Evolutionary conservation across 2,797 vertebrate species (phyloP), one percentile per base, ranked within the genome.

Genomic region (Gouania willdenowi): DNA sequence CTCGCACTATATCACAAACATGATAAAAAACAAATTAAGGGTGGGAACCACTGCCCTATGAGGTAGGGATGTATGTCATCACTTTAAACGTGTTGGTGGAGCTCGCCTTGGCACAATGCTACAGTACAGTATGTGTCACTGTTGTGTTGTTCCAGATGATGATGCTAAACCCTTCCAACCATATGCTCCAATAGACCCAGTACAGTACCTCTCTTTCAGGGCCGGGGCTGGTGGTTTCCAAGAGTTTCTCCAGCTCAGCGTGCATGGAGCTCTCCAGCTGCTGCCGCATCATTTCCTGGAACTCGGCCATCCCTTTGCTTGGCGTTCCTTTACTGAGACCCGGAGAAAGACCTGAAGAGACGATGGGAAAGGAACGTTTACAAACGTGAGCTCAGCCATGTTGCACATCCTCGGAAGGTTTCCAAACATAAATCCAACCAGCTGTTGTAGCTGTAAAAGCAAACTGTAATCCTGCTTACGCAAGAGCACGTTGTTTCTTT

Each of bases 251-350:
- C 25, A 99, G 87, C 73, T 99, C 96, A 2, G 84, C 71, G 79
- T 92, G 93, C 93, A 99, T 94, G 25, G 92, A 93, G 45, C 87
- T 89, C 72, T 98, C 93, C 51, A 97, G 85, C 83, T 99, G 92
- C 82, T 92, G 86, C 26, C 91, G 88, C 73, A 95, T 92, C 66
- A 93, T 93, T 88, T 96, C 93, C 91, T 99, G 91, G 64, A 98
- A 99, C 86, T 94, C 92, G 0, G 92, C 91, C 84, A 92, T 92
- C 26, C 75, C 87, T 73, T 80, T 77, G 33, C 83, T 82, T 64
- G 86, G 79, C 83, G 85, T 84, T 40, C 85, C 89, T 87, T 90
- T 88, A 67, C 86, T 88, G 63, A 97, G 87, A 90, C 91, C 94
- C 98, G 46, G 39, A 34, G 40, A 33, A 44, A 25, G 11, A 45